Percentiles rank a stretch among this genome's conserved stretches.
Evolutionary conservation across 37 sponge, comb jelly and placozoan genomes (phyloP).

Genomic region (Haliclona indistincta): DNA sequence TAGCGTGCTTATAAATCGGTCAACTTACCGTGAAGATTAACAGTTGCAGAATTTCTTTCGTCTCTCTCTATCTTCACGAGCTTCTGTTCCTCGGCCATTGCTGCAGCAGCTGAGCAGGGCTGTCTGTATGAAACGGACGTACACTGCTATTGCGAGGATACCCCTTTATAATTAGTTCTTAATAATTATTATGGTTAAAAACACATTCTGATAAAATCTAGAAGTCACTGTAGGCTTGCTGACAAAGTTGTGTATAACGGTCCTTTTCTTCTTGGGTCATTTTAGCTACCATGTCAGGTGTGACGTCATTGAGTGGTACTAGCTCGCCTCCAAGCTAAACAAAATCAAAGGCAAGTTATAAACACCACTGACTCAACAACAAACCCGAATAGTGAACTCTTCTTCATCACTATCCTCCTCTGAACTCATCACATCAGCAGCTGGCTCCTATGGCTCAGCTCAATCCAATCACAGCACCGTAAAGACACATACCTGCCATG

Average conservation of each 20-base stretch:
- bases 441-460: too few species aligned
- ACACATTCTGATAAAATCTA: too few species aligned
- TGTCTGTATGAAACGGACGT: background rate
- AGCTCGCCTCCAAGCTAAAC: constrained; percentile 50
- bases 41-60: constrained; percentile 63
- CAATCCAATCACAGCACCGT: too few species aligned
- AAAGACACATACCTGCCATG: too few species aligned
- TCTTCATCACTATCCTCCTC: constrained; percentile 1
- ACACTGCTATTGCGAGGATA: too few species aligned
- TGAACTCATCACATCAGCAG: too few species aligned
- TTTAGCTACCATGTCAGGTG: constrained; percentile 56
- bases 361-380: too few species aligned
- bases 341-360: too few species aligned
- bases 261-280: constrained; percentile 82
- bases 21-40: constrained; percentile 81
- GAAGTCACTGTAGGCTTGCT: constrained; percentile 45
- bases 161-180: too few species aligned
- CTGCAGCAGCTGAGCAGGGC: background rate
- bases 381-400: background rate
- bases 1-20: background rate
- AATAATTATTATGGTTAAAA: too few species aligned
- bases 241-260: constrained; percentile 55
- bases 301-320: constrained; percentile 62
- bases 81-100: constrained; percentile 42
- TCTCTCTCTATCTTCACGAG: constrained; percentile 64